These are phyloP conservation scores for Cisticola juncidis DNA, from an alignment of 2,113 vertebrate genomes.

Conservation along the genomic window DNA sequence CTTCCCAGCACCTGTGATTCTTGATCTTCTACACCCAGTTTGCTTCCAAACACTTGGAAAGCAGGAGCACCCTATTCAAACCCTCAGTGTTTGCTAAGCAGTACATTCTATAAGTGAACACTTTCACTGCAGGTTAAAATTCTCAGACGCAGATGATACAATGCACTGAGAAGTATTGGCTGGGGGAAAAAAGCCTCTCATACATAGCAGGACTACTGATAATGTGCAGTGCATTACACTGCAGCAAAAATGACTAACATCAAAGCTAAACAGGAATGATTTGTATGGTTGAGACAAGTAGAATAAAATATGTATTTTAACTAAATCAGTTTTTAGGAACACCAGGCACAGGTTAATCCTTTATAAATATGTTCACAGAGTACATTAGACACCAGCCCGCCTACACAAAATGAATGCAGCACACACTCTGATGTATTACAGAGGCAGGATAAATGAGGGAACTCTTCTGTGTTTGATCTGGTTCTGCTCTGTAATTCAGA, in stretches of 20 bases:
- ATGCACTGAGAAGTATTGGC: constrained; percentile 20
- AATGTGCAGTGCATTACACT: neutral
- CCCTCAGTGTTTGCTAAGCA: constrained; percentile 29
- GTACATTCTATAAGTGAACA: neutral
- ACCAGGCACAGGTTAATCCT: constrained; percentile 53
- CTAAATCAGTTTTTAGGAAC: constrained; percentile 53
- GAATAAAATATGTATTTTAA: constrained; percentile 58
- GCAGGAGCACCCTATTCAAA: constrained; percentile 10
- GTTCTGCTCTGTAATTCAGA: constrained; percentile 43
- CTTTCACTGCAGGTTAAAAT: constrained; percentile 16
- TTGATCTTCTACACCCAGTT: constrained; percentile 30
- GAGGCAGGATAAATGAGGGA: constrained; percentile 29
- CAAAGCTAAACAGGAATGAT: constrained; percentile 34
- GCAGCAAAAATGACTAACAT: constrained; percentile 28
- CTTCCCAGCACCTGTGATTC: neutral
- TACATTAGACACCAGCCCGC: constrained; percentile 60
- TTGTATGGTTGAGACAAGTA: constrained; percentile 27
- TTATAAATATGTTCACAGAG: constrained; percentile 63
- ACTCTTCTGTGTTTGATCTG: constrained; percentile 19
- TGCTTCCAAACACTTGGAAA: constrained; percentile 29
- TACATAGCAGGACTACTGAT: constrained; percentile 12
- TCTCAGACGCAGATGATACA: constrained; percentile 10
- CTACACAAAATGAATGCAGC: constrained; percentile 54
- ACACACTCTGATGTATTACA: constrained; percentile 22
- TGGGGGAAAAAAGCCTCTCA: neutral